Conservation (phyloP, 2,113 vertebrate species). For the Antennarius striatus region DNA sequence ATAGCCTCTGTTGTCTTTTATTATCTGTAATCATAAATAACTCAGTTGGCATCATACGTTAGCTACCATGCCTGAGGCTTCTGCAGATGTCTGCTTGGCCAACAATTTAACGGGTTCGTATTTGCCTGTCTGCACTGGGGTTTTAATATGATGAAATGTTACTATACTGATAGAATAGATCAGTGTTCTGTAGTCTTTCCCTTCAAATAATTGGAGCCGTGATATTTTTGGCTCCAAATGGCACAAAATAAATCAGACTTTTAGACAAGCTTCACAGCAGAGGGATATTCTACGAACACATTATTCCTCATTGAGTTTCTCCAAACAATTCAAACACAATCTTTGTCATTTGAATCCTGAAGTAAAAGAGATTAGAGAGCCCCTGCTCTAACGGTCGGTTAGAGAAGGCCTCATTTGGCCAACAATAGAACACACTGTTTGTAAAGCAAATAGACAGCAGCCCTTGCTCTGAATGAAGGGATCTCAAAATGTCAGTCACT, state of each 20-base stretch:
- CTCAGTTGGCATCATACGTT: too few relatives aligned
- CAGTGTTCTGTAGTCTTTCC: too few relatives aligned
- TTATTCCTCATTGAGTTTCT: constrained; percentile 4
- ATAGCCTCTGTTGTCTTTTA: too few relatives aligned
- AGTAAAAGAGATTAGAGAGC: constrained; percentile 30
- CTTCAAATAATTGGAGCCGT: not conserved
- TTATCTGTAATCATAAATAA: too few relatives aligned
- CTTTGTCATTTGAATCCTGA: constrained; percentile 27
- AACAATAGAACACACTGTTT: constrained; percentile 28
- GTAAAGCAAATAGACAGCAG: constrained; percentile 38
- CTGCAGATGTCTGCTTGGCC: constrained; percentile 16
- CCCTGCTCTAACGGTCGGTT: constrained; percentile 1
- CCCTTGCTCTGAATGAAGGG: constrained; percentile 10
- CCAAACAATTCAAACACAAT: constrained; percentile 6
- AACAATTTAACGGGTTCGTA: constrained; percentile 8
- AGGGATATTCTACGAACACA: not conserved
- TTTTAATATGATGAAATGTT: constrained; percentile 6
- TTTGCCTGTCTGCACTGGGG: constrained; percentile 9
- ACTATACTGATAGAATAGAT: too few relatives aligned
- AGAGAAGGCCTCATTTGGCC: constrained; percentile 17
- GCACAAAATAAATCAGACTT: not conserved
- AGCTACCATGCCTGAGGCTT: constrained; percentile 10
- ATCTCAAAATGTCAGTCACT: constrained; percentile 21
- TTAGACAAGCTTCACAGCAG: not conserved
- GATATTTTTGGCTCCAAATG: not conserved